A percentile compares a stretch with the other conserved stretches of the same genome.
Conservation (phyloP, 2,888 invertebrate species). For the Thecophora atra region DNA sequence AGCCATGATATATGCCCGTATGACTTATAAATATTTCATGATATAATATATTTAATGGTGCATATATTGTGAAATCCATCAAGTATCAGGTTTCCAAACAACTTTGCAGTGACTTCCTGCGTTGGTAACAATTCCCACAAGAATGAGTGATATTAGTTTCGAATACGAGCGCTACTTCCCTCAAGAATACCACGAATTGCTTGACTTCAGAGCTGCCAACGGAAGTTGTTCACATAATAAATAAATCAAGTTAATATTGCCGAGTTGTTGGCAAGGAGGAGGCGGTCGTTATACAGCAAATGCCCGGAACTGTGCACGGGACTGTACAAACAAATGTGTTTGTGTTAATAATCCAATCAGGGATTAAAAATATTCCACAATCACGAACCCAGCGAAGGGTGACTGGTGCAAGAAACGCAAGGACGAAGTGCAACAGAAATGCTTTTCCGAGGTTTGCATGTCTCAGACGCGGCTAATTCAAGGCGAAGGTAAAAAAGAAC, state of each 20-base stretch:
- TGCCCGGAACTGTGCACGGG: constrained; percentile 6
- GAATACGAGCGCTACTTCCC: background rate
- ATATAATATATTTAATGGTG: background rate
- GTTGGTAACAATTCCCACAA: background rate
- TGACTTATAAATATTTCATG: background rate
- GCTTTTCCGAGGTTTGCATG: background rate
- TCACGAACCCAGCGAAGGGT: background rate
- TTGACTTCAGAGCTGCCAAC: constrained; percentile 21
- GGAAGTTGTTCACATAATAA: constrained; percentile 23
- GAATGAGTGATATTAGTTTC: constrained; percentile 33
- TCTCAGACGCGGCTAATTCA: background rate
- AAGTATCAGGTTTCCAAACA: constrained; percentile 24
- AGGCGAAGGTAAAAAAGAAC: background rate
- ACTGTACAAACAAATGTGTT: constrained; percentile 18
- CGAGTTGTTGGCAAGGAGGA: background rate
- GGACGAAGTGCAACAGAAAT: background rate
- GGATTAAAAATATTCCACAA: constrained; percentile 26
- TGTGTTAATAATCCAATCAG: constrained; percentile 36
- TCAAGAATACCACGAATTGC: too few species aligned
- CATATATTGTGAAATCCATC: constrained; percentile 13
- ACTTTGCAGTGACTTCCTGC: constrained; percentile 36
- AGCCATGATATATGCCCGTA: background rate
- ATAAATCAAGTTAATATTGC: constrained; percentile 18
- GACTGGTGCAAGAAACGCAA: background rate
- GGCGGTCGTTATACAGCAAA: background rate